These are phyloP conservation scores for Elysia crispata DNA, from an alignment of 2,888 invertebrate species.

Conservation along the genomic window DNA sequence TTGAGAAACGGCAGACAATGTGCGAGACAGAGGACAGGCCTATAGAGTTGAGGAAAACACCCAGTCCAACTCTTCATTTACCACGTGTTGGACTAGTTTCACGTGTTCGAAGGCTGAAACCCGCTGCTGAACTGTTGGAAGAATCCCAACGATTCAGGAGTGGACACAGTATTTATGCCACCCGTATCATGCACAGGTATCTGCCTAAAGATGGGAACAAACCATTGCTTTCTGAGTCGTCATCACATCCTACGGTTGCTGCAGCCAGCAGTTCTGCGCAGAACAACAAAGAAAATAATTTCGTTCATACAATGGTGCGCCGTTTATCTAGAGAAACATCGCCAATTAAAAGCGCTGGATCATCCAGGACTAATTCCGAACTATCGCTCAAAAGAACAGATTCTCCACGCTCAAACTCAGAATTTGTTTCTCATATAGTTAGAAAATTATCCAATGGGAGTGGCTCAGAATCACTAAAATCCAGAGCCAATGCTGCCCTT, in stretches of 20 bases:
- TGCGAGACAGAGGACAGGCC: conserved; percentile 54
- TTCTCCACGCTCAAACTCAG: conserved; percentile 62
- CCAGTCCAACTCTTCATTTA: conserved; percentile 57
- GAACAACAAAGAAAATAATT: conserved; percentile 64
- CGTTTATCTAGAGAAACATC: conserved; percentile 69
- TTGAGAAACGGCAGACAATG: conserved; percentile 54
- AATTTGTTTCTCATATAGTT: conserved; percentile 68
- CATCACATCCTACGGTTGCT: too few relatives aligned
- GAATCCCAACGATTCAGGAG: conserved; percentile 71
- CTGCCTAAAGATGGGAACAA: conserved; percentile 59
- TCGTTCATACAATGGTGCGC: conserved; percentile 68
- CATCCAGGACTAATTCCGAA: conserved; percentile 56
- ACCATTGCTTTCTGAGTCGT: not conserved
- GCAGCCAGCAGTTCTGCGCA: not conserved
- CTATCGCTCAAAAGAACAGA: conserved; percentile 59
- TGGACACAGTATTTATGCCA: conserved; percentile 67
- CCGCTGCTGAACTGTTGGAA: conserved; percentile 73
- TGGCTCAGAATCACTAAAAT: conserved; percentile 56
- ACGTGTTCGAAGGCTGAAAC: conserved; percentile 68
- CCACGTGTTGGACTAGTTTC: conserved; percentile 59
- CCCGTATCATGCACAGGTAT: conserved; percentile 68
- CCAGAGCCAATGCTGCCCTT: conserved; percentile 12
- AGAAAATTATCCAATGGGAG: conserved; percentile 64
- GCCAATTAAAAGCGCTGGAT: conserved; percentile 57
- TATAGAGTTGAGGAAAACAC: conserved; percentile 55